Base-by-base conservation (phyloP, 2,888 invertebrate species). In the Meteorus colon region DNA sequence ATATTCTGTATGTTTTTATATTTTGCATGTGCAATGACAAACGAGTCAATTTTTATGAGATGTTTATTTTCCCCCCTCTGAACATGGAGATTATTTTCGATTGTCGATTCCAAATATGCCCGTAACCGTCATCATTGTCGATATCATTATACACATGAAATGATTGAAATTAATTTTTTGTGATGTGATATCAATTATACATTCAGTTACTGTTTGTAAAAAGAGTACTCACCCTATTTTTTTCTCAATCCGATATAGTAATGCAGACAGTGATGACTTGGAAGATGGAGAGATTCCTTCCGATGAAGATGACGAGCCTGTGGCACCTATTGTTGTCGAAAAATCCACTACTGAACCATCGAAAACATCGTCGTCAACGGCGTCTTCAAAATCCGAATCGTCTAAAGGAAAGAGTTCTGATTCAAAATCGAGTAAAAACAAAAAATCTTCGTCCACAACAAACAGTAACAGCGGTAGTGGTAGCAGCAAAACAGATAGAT, bases 261-360 rank as follows among this genome's bases (percentile, higher is more conserved):
- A 83, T 78, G 75, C 79, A 48, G 90, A 90, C 55, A 90, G 90
- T 63, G 92, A 94, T 86, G 96, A 96, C 88, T 91, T 96, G 81
- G 96, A 97, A 90, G 96, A 96, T 87, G 96, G 96, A 67, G 96
- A 96, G 90, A 96, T 96, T 82, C 96, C 96, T 80, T 93, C 93
- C 66, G 93, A 93, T 82, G 93, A 92, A 69, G 93, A 92, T 80
- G 92, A 92, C 66, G 91, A 90, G 27, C 81, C 85, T n/a, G 76
- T 76, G 10, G 86, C 83, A 31, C 75, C 79, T 82, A 92, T 92
- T 77, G 92, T 92, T 80, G 91, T 82, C 27, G 76, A 84, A 34
- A 86, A 85, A 65, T 75, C 83, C 62, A 66, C 71, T 14, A 72
- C 81, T 1, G 81, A 82, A 34, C 79, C 81, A 70, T 45, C 80